A percentile compares a stretch with the other conserved stretches of the same genome.
These are phyloP conservation scores for Campopleginae sp. DNA, from an alignment of 2,888 invertebrate genomes.

Conservation along the genomic window DNA sequence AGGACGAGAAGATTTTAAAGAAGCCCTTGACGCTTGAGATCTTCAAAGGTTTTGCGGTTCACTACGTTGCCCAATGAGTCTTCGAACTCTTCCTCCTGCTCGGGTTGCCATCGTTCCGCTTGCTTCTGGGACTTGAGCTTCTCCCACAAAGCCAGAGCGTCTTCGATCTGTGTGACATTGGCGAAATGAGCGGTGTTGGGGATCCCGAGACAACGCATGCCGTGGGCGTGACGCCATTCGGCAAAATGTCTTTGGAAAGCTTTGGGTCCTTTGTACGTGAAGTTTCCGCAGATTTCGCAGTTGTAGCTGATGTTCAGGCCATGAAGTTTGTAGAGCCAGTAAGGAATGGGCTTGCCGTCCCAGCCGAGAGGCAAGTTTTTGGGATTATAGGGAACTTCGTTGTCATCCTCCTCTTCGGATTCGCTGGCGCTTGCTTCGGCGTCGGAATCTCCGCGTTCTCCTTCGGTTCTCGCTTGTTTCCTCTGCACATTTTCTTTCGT, in stretches of 20 bases:
- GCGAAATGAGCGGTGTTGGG: constrained; percentile 99
- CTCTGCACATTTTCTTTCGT: constrained; percentile 99
- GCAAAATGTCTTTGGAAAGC: constrained; percentile 99
- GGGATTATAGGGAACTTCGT: constrained; percentile 99
- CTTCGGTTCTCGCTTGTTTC: constrained; percentile 98
- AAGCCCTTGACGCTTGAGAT: constrained; percentile 98
- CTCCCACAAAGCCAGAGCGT: constrained; percentile 98
- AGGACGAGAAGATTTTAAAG: constrained; percentile 86
- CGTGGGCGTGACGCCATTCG: constrained; percentile 95
- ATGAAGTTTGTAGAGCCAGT: constrained; percentile 99
- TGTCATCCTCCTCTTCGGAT: constrained; percentile 94
- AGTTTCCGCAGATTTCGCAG: constrained; percentile 99
- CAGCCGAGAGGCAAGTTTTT: constrained; percentile 99
- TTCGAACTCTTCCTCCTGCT: constrained; percentile 99
- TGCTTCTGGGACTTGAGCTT: constrained; percentile 98
- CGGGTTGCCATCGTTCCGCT: constrained; percentile 97
- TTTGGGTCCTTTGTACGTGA: constrained; percentile 99
- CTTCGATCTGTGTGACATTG: constrained; percentile 99
- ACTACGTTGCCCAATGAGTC: constrained; percentile 99
- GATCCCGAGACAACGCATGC: constrained; percentile 99
- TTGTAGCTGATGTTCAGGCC: constrained; percentile 99
- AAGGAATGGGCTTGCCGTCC: constrained; percentile 98
- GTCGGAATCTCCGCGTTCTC: constrained; percentile 96
- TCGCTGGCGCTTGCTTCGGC: constrained; percentile 93
- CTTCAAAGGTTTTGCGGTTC: constrained; percentile 98